Conservation (phyloP, 92 coral and sea anemone genomes). For the Paragorgia papillata region DNA sequence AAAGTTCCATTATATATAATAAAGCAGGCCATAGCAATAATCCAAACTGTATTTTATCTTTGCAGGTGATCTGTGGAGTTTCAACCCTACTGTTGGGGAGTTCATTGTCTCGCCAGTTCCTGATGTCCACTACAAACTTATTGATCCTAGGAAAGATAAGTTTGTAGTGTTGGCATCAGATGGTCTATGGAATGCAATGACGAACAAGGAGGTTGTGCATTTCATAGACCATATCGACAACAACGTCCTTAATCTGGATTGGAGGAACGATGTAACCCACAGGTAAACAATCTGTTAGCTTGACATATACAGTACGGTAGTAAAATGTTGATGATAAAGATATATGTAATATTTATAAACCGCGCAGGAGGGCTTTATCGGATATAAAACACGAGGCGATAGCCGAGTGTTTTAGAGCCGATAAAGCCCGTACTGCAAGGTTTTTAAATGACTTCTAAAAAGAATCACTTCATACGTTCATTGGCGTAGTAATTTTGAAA, state of each 20-base stretch:
- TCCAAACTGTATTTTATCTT: background rate
- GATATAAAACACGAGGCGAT: too few species aligned
- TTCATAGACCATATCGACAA: slow-evolving; percentile 77
- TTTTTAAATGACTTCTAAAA: too few species aligned
- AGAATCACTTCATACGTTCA: too few species aligned
- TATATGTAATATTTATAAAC: too few species aligned
- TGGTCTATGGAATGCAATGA: slow-evolving; percentile 96
- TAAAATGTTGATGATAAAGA: too few species aligned
- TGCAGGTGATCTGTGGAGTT: slow-evolving; percentile 93
- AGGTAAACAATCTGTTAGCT: slow-evolving; percentile 52
- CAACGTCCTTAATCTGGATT: slow-evolving; percentile 62
- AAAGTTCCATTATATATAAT: too few species aligned
- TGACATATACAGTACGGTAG: too few species aligned
- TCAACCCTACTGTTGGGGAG: slow-evolving; percentile 85
- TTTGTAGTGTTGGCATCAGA: slow-evolving; percentile 84
- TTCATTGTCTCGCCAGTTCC: slow-evolving; percentile 93
- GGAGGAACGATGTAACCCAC: slow-evolving; percentile 83
- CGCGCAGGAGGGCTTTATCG: too few species aligned
- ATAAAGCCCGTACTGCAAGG: too few species aligned
- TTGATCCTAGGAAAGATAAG: slow-evolving; percentile 76
- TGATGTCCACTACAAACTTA: slow-evolving; percentile 78
- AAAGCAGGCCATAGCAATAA: too few species aligned
- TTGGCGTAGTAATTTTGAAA: too few species aligned
- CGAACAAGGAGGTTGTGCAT: slow-evolving; percentile 84
- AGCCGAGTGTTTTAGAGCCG: too few species aligned